A percentile compares a stretch with the other conserved stretches of the same genome.
Conservation (phyloP, 2,113 vertebrate genomes). For the Poicephalus meyeri region DNA sequence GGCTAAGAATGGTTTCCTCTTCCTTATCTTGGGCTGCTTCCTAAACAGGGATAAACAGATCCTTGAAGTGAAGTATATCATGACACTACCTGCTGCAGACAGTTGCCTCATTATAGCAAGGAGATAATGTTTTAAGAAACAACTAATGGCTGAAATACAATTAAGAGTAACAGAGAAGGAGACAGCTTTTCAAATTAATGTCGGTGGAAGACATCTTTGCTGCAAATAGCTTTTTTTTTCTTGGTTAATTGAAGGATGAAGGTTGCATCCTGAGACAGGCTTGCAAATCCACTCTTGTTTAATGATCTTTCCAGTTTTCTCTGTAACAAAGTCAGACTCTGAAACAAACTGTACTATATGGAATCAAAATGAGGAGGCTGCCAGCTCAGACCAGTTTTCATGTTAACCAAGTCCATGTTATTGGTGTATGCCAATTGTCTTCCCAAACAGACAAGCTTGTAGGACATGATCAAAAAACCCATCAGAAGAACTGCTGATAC, state of each 20-base stretch:
- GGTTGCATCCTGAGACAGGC: background rate
- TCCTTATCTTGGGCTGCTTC: background rate
- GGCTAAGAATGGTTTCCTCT: background rate
- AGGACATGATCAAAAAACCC: background rate
- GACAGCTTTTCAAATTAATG: background rate
- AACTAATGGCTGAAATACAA: background rate
- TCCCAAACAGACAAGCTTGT: background rate
- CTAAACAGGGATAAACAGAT: background rate
- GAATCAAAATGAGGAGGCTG: background rate
- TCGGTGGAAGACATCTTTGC: slow-evolving; percentile 12
- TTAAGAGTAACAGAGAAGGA: background rate
- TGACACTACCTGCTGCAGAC: background rate
- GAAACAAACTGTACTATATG: background rate
- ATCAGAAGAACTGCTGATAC: background rate
- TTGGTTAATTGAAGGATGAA: background rate
- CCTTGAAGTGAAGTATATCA: background rate
- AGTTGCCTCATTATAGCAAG: background rate
- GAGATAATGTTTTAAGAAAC: background rate
- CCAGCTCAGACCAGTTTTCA: background rate
- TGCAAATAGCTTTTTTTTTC: background rate
- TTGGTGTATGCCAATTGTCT: background rate
- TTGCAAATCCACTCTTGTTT: background rate
- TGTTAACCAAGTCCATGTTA: background rate
- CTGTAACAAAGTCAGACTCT: background rate
- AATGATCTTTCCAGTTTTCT: background rate